Base-by-base conservation (phyloP, 2,113 vertebrate species). In the Ibidorhyncha struthersii region DNA sequence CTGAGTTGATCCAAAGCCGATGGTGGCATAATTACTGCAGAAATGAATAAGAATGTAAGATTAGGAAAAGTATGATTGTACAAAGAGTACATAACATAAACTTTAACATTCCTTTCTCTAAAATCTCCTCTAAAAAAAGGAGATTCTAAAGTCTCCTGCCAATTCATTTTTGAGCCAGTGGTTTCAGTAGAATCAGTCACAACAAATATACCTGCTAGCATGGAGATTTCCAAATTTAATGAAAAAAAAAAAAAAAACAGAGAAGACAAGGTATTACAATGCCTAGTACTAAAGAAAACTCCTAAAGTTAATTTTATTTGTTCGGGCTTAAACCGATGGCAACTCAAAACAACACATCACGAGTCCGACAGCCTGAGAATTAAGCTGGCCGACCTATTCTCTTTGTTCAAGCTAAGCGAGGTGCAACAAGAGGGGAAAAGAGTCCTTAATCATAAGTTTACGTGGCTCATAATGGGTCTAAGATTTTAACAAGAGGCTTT, bases 1-100 rank as follows among this genome's bases (percentile, higher is more conserved):
- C 99, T 99, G 95, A 99, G 99, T 93, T 99, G 99, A 98, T 99
- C 99, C 56, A 99, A 98, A 86, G 99, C 99, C 2, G 99, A 99
- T 5, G 99, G 99, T 4, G 99, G 99, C 99, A 99, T 99, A 94
- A 99, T 99, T 87, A 99, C 99, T 99, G 98, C 71, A 98, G 96
- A 93, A 88, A 98, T 34, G 3, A 98, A 70, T 14, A 95, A 93
- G 67, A 91, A 66, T 14, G 21, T 45, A 66, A 52, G 40, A 81
- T 94, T 63, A 96, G 70, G 41, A 63, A 78, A 62, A 36, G 18
- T 5, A 85, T 8, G 34, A 25, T 43, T 86, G 12, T 21, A 50
- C 0, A 25, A 90, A 59, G 12, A 79, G 10, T 45, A 73, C 1
- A 12, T 5, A 90, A 43, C 10, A 58, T 1, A 61, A 14, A 16